Base-by-base conservation (phyloP, 2,113 vertebrate genomes). In the Tenrec ecaudatus region DNA sequence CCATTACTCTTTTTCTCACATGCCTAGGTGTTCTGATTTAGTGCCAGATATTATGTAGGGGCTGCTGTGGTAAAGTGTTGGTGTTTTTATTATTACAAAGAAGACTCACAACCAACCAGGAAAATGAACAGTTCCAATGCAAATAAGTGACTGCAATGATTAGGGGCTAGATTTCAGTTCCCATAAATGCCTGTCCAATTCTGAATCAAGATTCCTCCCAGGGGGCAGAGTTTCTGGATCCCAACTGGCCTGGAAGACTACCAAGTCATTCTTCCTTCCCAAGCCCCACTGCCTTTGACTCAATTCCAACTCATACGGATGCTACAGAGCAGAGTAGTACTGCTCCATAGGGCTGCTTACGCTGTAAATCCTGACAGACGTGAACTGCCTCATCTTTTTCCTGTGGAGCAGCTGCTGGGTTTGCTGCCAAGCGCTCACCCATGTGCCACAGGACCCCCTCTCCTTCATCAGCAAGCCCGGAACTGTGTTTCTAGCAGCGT, bases 61-160 rank as follows among this genome's bases (percentile, higher is more conserved):
- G 40, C 69, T 58, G 58, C 2, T 86, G 4, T 38, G 43, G 20
- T 79, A 79, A 90, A 68, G 78, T 40, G 38, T 1, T 75, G 43
- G 87, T 60, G 47, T 47, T 77, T 77, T 3, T 31, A 53, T 60
- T 88, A 84, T 90, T 78, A 38, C 64, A 86, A 15, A 27, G 9
- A 71, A 77, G 58, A 83, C 38, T 66, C 53, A 78, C 75, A 66
- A 83, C n/a, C 31, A 33, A 57, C 43, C 20, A 71, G 53, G n/a
- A 11, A 73, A 94, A 86, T 60, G 25, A 89, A 69, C 60, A 66
- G 82, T 75, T 68, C 80, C 47, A 84, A 85, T 58, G 17, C 6
- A 75, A 68, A 60, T 25, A 85, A 53, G 47, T 53, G 47, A 53
- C 47, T 53, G 23, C 47, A 79, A 78, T 53, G 68, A 58, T 27